A percentile compares a stretch with the other conserved stretches of the same genome.
Evolutionary conservation across 2,113 vertebrate species (phyloP).

Genomic region (Rutilus rutilus): DNA sequence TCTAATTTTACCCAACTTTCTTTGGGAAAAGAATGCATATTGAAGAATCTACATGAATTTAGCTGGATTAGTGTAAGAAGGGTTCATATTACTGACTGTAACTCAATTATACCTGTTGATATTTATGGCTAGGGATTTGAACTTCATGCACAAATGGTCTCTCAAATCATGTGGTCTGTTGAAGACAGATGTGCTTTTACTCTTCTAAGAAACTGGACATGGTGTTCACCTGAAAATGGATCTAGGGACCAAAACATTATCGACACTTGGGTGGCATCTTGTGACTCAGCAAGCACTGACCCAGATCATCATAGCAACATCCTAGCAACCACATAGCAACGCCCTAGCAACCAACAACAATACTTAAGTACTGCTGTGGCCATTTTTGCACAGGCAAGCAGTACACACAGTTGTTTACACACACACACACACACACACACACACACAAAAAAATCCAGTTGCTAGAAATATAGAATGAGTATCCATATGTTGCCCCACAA

Average conservation of each 20-base stretch:
- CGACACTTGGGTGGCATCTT: neutral
- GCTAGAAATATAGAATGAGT: neutral
- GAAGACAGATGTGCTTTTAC: neutral
- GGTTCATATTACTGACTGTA: conserved; percentile 42
- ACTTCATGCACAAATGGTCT: neutral
- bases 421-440: too few species aligned
- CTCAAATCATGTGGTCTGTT: neutral
- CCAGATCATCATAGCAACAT: neutral
- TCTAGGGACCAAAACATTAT: neutral
- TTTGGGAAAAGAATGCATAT: neutral
- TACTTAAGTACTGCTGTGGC: neutral
- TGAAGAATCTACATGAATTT: conserved; percentile 19
- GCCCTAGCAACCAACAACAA: neutral
- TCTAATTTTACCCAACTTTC: conserved; percentile 22
- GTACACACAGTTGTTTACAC: too few species aligned
- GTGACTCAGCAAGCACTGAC: neutral
- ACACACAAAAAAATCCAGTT: neutral
- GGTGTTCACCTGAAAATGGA: neutral
- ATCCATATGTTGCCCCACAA: neutral
- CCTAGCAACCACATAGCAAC: neutral
- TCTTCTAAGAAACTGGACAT: neutral
- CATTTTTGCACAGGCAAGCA: neutral
- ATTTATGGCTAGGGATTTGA: conserved; percentile 9
- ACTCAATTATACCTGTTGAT: conserved; percentile 7
- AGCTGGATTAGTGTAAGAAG: conserved; percentile 1